Conservation (phyloP, 37 sponge, comb jelly and placozoan species). For the Amphimedon queenslandica region DNA sequence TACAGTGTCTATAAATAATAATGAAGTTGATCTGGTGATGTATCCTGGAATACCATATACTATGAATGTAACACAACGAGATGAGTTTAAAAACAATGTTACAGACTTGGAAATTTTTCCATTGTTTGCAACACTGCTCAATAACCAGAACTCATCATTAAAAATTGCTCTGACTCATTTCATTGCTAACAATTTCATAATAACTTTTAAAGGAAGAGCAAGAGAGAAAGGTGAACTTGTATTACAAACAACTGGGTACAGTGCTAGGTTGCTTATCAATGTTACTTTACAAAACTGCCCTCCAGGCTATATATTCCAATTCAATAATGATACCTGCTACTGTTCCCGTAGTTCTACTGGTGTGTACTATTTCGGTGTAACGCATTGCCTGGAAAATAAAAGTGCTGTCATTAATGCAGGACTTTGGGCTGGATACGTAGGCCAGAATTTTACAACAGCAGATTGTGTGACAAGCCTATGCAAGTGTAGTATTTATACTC, state of each 20-base stretch:
- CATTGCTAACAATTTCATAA: background rate
- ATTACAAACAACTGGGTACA: too few species aligned
- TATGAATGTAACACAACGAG: background rate
- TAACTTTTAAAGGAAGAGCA: background rate
- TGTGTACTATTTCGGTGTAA: background rate
- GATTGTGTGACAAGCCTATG: background rate
- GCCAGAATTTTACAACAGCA: background rate
- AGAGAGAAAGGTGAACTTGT: too few species aligned
- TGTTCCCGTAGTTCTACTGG: background rate
- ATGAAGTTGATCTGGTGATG: background rate
- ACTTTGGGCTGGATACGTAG: background rate
- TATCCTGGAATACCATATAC: background rate
- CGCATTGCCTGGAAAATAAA: background rate
- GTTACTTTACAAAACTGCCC: background rate
- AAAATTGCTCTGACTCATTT: background rate
- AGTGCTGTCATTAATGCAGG: background rate
- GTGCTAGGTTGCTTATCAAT: too few species aligned
- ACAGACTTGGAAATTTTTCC: background rate
- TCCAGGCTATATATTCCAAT: background rate
- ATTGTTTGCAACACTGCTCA: background rate
- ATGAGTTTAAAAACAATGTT: background rate
- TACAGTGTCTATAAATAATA: background rate
- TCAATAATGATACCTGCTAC: too few species aligned
- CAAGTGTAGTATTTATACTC: background rate
- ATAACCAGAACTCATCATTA: too few species aligned